These are phyloP conservation scores for Scrobipalpa atriplicella DNA, from an alignment of 2,888 invertebrate species.

Conservation along the genomic window DNA sequence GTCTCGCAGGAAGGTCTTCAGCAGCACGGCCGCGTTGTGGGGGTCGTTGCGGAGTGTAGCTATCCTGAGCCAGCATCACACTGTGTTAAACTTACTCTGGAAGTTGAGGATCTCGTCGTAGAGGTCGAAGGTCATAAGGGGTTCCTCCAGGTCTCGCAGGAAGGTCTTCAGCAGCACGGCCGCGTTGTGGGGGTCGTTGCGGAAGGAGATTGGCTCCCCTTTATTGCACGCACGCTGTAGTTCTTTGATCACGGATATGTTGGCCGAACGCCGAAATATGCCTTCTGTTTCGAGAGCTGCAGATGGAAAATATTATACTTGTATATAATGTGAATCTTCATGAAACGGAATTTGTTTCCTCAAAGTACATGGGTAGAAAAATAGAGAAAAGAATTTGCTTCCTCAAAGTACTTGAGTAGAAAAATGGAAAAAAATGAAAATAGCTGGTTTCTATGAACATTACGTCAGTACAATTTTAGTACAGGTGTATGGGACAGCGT, in stretches of 20 bases:
- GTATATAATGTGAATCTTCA: no score
- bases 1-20: constrained; percentile 97
- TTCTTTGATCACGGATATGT: constrained; percentile 91
- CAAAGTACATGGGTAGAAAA: no score
- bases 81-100: constrained; percentile 87
- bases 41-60: constrained; percentile 91
- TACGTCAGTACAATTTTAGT: no score
- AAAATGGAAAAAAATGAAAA: no score
- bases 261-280: constrained; percentile 96
- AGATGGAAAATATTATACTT: constrained; percentile 29
- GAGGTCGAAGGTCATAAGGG: constrained; percentile 95
- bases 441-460: no score
- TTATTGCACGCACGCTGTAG: constrained; percentile 93
- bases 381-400: no score
- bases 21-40: constrained; percentile 96
- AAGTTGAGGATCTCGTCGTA: constrained; percentile 97
- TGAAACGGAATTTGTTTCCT: no score
- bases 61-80: no score
- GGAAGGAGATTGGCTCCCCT: constrained; percentile 91
- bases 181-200: constrained; percentile 93
- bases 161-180: constrained; percentile 98
- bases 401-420: no score
- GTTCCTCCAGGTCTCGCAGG: constrained; percentile 95
- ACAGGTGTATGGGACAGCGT: no score
- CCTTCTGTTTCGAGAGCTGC: constrained; percentile 97